phyloP scores from a whole-genome alignment of 37 sponge, comb jelly and placozoan species.

The Chondrilla cf. caribensis region DNA sequence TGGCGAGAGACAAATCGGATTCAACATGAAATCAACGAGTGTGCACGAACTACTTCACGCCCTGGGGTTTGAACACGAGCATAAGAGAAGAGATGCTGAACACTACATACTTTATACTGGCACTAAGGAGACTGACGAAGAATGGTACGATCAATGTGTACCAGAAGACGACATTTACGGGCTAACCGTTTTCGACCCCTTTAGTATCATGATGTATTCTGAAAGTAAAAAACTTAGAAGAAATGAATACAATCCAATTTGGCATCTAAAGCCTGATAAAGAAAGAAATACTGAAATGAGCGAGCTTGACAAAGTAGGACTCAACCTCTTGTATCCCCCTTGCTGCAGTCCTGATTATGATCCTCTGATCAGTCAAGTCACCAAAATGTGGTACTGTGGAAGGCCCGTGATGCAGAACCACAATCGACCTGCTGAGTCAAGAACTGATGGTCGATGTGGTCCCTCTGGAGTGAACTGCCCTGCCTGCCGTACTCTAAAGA shows the following conservation, averaged over 20 bases:
- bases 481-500: conserved; percentile 22
- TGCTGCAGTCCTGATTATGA: conserved; percentile 35
- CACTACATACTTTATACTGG: not conserved
- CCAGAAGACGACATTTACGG: not conserved
- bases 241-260: not conserved
- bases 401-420: conserved; percentile 15
- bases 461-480: conserved; percentile 9
- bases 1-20: too few relatives aligned
- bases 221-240: not conserved
- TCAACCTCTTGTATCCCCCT: conserved; percentile 21
- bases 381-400: conserved; percentile 11
- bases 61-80: not conserved
- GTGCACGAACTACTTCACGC: conserved; percentile 8
- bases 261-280: not conserved
- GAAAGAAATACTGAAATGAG: not conserved
- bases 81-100: not conserved
- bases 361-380: conserved; percentile 11
- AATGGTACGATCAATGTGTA: not conserved
- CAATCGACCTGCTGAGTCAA: not conserved
- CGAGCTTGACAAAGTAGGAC: conserved; percentile 28
- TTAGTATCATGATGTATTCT: conserved; percentile 17
- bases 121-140: not conserved
- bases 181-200: conserved; percentile 1
- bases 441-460: conserved; percentile 14
- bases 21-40: not conserved